These are phyloP conservation scores for Elgonia sp. DNA, from an alignment of 2,888 invertebrate genomes.

Conservation along the genomic window DNA sequence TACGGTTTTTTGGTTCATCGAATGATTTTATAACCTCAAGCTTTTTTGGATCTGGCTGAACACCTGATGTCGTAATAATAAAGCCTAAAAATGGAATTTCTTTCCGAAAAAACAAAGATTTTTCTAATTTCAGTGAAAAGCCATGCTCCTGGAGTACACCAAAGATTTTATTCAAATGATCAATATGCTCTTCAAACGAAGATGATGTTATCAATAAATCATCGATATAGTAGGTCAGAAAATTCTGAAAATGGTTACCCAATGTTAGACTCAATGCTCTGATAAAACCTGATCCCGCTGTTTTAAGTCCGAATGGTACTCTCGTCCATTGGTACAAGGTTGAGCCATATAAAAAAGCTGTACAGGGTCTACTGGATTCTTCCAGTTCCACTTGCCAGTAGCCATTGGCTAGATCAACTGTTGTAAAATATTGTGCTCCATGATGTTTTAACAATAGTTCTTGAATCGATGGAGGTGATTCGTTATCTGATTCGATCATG, in stretches of 20 bases:
- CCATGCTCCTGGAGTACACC: neutral
- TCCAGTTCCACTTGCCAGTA: neutral
- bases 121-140: constrained; percentile 58
- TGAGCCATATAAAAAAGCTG: neutral
- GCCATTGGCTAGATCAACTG: neutral
- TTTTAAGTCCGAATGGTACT: neutral
- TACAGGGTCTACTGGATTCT: neutral
- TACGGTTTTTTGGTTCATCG: constrained; percentile 77
- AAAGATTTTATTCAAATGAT: neutral
- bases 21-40: constrained; percentile 78
- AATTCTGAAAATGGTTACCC: neutral
- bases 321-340: neutral
- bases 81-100: constrained; percentile 74
- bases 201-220: neutral
- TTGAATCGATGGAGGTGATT: constrained; percentile 66
- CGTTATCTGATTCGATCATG: constrained; percentile 78
- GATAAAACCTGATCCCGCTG: neutral
- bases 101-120: constrained; percentile 76
- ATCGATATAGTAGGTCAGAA: neutral
- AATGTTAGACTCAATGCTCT: neutral
- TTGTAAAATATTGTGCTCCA: constrained; percentile 3
- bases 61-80: constrained; percentile 47
- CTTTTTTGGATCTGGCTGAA: constrained; percentile 63
- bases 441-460: constrained; percentile 66
- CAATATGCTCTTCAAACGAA: neutral